Conservation (phyloP, 1,140 invertebrate genomes). For the Paralvinella palmiformis region DNA sequence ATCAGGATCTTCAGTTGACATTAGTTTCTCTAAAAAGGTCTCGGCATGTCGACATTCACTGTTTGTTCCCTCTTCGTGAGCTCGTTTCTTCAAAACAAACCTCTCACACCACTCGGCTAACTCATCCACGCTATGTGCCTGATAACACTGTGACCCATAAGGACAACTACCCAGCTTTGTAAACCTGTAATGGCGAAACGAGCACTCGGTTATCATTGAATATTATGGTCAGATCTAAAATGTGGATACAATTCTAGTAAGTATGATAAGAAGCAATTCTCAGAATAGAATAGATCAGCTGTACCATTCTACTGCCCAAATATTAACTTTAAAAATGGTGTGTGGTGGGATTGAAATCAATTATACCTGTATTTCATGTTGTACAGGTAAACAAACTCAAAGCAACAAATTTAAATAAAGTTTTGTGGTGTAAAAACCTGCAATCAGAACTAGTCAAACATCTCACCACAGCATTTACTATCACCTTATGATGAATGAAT, state of each 20-base stretch:
- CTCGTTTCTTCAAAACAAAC: constrained; percentile 59
- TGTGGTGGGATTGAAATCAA: not conserved
- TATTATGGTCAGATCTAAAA: not conserved
- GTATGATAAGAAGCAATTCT: not conserved
- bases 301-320: not conserved
- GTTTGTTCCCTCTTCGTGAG: constrained; percentile 60
- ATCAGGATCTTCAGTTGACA: constrained; percentile 39
- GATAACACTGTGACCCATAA: constrained; percentile 66
- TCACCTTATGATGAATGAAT: too few relatives aligned
- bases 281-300: not conserved
- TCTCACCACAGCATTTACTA: too few relatives aligned
- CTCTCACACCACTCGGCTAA: constrained; percentile 69
- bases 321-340: not conserved
- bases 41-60: constrained; percentile 63
- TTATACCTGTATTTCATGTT: not conserved
- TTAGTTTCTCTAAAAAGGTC: constrained; percentile 59
- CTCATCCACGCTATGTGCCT: constrained; percentile 68
- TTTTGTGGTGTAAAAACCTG: too few relatives aligned
- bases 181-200: constrained; percentile 24
- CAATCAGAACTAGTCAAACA: too few relatives aligned
- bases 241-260: not conserved
- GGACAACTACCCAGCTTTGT: constrained; percentile 55
- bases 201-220: not conserved
- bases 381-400: too few relatives aligned
- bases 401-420: too few relatives aligned